A percentile compares a stretch with the other conserved stretches of the same genome.
Evolutionary conservation across 2,797 vertebrate genomes (phyloP).

Genomic region (Tokudaia muenninki): DNA sequence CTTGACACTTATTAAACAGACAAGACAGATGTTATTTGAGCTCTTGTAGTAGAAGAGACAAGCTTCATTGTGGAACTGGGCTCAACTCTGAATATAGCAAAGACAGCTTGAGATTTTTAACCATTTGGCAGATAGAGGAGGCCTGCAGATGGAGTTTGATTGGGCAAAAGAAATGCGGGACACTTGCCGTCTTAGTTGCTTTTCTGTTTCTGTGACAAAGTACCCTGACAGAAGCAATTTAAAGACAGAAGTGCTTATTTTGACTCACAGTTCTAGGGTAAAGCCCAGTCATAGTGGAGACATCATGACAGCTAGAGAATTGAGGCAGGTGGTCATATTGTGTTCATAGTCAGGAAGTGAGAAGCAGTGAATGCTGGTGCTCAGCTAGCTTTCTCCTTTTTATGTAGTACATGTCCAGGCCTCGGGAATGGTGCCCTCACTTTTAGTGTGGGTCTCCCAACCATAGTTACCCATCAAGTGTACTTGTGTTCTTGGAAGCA

Average conservation of each 20-base stretch:
- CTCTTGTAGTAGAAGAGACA: neutral
- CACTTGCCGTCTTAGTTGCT: neutral
- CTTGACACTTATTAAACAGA: slow-evolving; percentile 13
- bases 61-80: neutral
- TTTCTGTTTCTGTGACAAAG: neutral
- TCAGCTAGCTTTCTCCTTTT: neutral
- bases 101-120: neutral
- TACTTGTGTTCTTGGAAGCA: neutral
- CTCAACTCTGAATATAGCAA: neutral
- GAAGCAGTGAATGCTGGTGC: neutral
- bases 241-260: neutral
- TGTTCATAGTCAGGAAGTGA: neutral
- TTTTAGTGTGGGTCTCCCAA: neutral
- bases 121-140: neutral
- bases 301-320: neutral
- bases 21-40: slow-evolving; percentile 49
- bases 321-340: neutral
- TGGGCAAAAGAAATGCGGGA: neutral
- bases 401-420: neutral
- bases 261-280: too few relatives aligned
- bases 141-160: neutral
- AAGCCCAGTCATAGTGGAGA: neutral
- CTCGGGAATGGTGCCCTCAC: neutral
- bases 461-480: neutral
- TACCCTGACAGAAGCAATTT: neutral